Conservation (phyloP, 2,888 invertebrate genomes). For the Heliconius sara region DNA sequence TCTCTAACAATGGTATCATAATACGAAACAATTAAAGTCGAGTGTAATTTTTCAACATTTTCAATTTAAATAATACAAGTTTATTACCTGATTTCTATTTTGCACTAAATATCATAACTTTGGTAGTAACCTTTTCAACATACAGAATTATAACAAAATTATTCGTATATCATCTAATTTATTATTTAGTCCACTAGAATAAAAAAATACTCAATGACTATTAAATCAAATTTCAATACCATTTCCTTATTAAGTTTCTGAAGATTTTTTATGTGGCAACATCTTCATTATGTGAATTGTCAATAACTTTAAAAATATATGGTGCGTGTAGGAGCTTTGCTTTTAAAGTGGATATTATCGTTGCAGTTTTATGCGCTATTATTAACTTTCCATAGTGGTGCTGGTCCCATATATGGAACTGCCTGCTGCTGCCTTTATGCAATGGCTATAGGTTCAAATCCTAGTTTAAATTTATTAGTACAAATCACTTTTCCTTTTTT, state of each 20-base stretch:
- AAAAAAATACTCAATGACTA: not conserved
- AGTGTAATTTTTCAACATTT: no score
- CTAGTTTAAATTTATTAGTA: not conserved
- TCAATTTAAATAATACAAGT: not conserved
- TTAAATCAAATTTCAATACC: slow-evolving; percentile 5
- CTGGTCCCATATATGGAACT: not conserved
- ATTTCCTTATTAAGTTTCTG: slow-evolving; percentile 13
- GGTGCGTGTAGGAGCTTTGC: not conserved
- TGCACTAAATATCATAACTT: not conserved
- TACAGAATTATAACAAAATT: not conserved
- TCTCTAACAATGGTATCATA: no score
- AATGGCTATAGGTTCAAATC: not conserved
- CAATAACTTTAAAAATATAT: slow-evolving; percentile 14
- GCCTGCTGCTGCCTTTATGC: not conserved
- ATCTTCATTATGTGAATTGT: slow-evolving; percentile 11
- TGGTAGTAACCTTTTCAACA: not conserved
- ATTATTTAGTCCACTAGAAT: not conserved
- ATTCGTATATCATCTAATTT: slow-evolving; percentile 1
- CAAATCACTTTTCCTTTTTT: not conserved
- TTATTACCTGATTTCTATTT: not conserved
- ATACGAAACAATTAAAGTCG: no score
- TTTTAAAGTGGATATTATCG: not conserved
- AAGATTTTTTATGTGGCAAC: slow-evolving; percentile 6
- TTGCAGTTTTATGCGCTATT: not conserved
- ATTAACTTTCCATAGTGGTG: no score